phyloP scores from a whole-genome alignment of 2,797 vertebrate species.

The Peromyscus eremicus region DNA sequence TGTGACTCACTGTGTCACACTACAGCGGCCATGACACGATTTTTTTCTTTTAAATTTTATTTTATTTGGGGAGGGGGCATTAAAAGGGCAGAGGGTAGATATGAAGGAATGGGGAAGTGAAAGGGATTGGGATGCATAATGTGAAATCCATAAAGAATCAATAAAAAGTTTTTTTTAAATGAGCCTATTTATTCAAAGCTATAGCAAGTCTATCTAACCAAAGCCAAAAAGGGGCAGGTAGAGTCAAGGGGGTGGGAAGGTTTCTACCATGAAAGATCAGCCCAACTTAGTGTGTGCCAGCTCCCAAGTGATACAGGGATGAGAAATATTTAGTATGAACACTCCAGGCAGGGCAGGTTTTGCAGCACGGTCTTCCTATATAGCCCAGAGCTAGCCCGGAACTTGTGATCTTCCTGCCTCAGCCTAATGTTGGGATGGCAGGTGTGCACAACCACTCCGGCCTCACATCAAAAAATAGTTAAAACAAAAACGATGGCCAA shows the following conservation, averaged over 20 bases:
- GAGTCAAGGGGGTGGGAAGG: fast-evolving
- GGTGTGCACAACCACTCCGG: neutral
- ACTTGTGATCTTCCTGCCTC: neutral
- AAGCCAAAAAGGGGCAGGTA: neutral
- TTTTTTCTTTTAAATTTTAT: neutral
- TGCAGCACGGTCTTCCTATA: neutral
- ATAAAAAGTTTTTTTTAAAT: neutral
- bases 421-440: neutral
- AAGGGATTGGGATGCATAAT: neutral
- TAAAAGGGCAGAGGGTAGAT: neutral
- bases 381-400: neutral
- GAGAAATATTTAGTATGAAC: neutral
- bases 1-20: neutral
- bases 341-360: neutral
- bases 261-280: neutral
- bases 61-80: neutral
- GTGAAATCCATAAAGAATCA: neutral
- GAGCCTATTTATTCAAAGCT: fast-evolving
- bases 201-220: neutral
- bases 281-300: no score
- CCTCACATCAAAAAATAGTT: neutral
- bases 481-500: neutral
- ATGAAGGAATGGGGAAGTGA: neutral
- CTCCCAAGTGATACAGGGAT: neutral
- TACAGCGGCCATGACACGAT: neutral